Evolutionary conservation across 1,140 invertebrate species (phyloP), one percentile per base, ranked within the genome.

Genomic region (Aphis gossypii): DNA sequence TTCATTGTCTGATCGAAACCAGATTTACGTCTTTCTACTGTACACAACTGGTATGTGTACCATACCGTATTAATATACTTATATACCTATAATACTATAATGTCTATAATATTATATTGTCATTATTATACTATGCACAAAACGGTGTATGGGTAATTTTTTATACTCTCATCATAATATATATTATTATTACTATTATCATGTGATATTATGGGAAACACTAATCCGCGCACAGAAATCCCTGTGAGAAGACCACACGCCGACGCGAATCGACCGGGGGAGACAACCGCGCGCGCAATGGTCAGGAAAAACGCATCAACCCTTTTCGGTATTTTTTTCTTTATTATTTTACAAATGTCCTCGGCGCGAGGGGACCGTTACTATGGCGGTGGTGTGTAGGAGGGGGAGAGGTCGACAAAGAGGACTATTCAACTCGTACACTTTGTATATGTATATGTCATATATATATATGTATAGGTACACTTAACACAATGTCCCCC

Each of bases 281-380:
- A 76, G 60, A 76, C 60, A n/a, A n/a, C 60, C 35, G 11, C 6
- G 44, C 35, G 90, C 30, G 76, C 91, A 93, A 87, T 56, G 84
- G 91, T 84, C 76, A 92, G 91, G 76, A 92, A 92, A 92, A 92
- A 92, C 91, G 91, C 91, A 25, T 35, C 46, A 84, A 92, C 91
- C 91, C 91, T 84, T 92, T 92, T 68, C 21, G 68, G 44, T 83
- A 20, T 83, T 83, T 84, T 51, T 89, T n/a, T 48, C 48, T 51
- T 88, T 88, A 41, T 88, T 91, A 30, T 60, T 91, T 91, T 60
- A 76, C 60, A 76, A 76, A 76, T 76, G 60, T 76, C 60, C 76
- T 76, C 60, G 9, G 20, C n/a, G 41, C 23, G 60, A 76, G n/a
- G 83, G 83, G 38, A 21, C 83, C 23, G 60, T 76, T 76, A 35